A percentile compares a stretch with the other conserved stretches of the same genome.
These are phyloP conservation scores for Chaetodon trifasciatus DNA, from an alignment of 2,797 vertebrate genomes.

Conservation along the genomic window DNA sequence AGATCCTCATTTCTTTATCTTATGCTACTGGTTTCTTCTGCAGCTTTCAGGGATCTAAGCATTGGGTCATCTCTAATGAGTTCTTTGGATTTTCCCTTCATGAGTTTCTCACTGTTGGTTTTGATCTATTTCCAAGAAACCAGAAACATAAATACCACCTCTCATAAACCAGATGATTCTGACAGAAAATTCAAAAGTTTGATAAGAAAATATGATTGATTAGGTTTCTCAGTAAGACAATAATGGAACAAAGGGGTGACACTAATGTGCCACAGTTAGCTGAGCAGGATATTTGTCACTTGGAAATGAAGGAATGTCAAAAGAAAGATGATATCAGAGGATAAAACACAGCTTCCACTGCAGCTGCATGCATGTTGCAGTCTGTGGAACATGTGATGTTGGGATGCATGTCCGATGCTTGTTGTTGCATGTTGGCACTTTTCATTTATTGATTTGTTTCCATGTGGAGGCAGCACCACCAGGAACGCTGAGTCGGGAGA, in stretches of 20 bases:
- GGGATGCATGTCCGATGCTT: neutral
- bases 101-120: neutral
- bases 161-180: neutral
- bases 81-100: neutral
- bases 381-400: neutral
- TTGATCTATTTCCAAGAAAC: neutral
- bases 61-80: neutral
- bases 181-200: too few species aligned
- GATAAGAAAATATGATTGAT: too few species aligned
- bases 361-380: neutral
- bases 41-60: neutral
- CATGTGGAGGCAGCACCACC: neutral
- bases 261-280: constrained; percentile 7
- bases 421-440: neutral
- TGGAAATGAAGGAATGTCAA: neutral
- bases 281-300: constrained; percentile 18
- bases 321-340: neutral
- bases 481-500: constrained; percentile 16
- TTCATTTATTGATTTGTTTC: constrained; percentile 22
- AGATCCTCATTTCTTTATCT: neutral
- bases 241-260: too few species aligned
- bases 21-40: too few species aligned
- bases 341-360: neutral
- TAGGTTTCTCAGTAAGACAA: neutral
- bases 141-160: neutral